Percentiles rank a stretch among this genome's conserved stretches.
Evolutionary conservation across 2,888 invertebrate genomes (phyloP).

Genomic region (Mesorhabditis sp.): DNA sequence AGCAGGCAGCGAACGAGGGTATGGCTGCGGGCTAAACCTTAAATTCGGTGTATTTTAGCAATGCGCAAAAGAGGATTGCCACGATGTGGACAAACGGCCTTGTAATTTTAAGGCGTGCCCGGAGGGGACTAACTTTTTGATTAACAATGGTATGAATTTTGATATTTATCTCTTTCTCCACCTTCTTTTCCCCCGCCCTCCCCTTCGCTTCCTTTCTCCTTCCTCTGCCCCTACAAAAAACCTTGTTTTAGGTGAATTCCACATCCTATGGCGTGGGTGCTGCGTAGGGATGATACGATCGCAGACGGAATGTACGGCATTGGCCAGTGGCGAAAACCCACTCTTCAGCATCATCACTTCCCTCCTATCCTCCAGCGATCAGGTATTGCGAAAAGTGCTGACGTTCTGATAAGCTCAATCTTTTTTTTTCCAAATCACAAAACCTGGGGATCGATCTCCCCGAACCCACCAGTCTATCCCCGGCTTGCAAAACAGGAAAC

Average conservation of each 20-base stretch:
- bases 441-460: no score
- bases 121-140: constrained; percentile 50
- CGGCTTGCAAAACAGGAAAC: no score
- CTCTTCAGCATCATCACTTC: constrained; percentile 33
- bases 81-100: constrained; percentile 44
- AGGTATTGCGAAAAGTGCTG: neutral
- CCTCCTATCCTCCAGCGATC: constrained; percentile 14
- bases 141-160: constrained; percentile 37
- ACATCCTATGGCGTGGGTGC: constrained; percentile 55
- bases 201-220: no score
- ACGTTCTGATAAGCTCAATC: no score
- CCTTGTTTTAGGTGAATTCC: constrained; percentile 45
- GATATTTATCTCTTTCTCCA: no score
- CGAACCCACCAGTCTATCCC: no score
- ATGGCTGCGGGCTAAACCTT: constrained; percentile 16
- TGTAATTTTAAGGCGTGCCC: constrained; percentile 55
- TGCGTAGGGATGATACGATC: constrained; percentile 52
- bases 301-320: constrained; percentile 35
- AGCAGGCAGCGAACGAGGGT: constrained; percentile 32
- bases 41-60: no score
- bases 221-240: no score
- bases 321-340: constrained; percentile 43
- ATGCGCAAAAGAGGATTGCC: no score
- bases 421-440: no score
- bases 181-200: no score